Evolutionary conservation across 1,140 invertebrate species (phyloP).

Genomic region (Portunus trituberculatus): DNA sequence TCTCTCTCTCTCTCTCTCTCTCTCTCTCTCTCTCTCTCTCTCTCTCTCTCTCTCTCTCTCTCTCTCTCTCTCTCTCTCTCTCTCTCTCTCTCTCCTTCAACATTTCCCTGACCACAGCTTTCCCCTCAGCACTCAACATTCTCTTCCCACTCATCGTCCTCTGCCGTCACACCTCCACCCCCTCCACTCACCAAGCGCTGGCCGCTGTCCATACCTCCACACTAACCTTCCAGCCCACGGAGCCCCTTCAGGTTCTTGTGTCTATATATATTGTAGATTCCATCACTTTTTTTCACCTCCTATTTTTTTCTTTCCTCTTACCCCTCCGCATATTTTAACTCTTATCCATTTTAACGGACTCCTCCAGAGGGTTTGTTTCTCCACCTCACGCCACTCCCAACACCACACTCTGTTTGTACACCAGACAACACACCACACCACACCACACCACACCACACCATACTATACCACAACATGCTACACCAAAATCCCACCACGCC

Average conservation of each 20-base stretch:
- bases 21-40: neutral
- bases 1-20: no score
- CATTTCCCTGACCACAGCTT: neutral
- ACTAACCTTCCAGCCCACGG: neutral
- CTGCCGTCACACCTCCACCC: neutral
- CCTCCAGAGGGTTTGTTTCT: neutral
- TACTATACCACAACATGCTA: no score
- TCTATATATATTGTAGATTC: conserved; percentile 24
- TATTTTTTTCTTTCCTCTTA: neutral
- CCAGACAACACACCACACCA: no score
- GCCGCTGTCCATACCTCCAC: conserved; percentile 2
- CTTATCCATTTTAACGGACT: conserved; percentile 12
- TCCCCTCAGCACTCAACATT: neutral
- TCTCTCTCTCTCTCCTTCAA: neutral
- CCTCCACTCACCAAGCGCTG: neutral
- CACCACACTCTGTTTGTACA: neutral
- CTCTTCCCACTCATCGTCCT: neutral
- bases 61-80: neutral
- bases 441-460: neutral
- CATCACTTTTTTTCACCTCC: neutral
- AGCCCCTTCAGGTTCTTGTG: conserved; percentile 9
- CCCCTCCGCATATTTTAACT: neutral
- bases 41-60: neutral
- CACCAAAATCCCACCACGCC: no score
- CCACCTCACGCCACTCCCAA: neutral